These are phyloP conservation scores for Pinna nobilis DNA, from an alignment of 1,140 invertebrate species.

Conservation along the genomic window DNA sequence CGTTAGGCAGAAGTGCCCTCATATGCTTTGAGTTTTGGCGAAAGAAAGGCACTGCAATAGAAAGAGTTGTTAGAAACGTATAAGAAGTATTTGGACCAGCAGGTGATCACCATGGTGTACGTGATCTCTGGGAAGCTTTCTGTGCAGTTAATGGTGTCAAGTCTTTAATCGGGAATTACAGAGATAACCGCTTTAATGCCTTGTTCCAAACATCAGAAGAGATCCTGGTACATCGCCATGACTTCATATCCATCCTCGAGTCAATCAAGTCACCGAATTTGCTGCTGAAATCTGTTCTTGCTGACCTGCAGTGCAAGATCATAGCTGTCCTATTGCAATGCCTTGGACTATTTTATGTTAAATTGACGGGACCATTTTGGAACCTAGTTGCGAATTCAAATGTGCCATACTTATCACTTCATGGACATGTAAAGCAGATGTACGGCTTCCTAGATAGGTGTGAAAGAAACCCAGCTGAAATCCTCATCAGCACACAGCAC, in stretches of 20 bases:
- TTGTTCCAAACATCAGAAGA: constrained; percentile 36
- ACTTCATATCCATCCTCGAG: constrained; percentile 17
- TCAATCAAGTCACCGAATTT: constrained; percentile 2
- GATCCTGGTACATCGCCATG: constrained; percentile 14
- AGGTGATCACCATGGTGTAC: constrained; percentile 35
- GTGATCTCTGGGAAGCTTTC: constrained; percentile 32
- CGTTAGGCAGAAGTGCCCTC: constrained; percentile 13
- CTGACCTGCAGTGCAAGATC: constrained; percentile 4
- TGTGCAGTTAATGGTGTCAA: constrained; percentile 21
- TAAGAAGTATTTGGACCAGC: constrained; percentile 33
- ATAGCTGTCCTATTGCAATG: constrained; percentile 15
- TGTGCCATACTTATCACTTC: constrained; percentile 27
- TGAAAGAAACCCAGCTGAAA: background rate
- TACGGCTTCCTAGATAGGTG: constrained; percentile 5
- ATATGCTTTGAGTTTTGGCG: constrained; percentile 28
- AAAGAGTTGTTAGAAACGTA: constrained; percentile 6
- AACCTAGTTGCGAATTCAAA: constrained; percentile 26
- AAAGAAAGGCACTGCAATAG: constrained; percentile 17
- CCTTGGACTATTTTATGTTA: constrained; percentile 29
- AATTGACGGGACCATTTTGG: constrained; percentile 38
- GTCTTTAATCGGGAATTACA: constrained; percentile 38
- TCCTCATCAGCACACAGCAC: background rate
- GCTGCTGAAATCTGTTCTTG: constrained; percentile 13
- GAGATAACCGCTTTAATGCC: constrained; percentile 37
- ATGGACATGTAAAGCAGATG: constrained; percentile 15